phyloP scores from a whole-genome alignment of 2,797 vertebrate genomes.

The Momotus momota region DNA sequence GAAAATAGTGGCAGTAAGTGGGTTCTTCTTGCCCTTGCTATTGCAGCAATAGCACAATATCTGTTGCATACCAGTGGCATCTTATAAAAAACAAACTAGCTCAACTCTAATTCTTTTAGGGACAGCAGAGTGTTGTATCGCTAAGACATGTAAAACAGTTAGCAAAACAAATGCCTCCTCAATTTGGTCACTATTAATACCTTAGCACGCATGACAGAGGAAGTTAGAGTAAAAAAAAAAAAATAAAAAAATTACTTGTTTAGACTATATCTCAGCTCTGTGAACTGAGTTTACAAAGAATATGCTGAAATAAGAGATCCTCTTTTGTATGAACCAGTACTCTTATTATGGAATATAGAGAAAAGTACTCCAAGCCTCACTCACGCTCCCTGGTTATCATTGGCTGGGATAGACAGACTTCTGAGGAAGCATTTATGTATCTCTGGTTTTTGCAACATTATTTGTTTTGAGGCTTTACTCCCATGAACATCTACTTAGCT shows the following conservation, averaged over 20 bases:
- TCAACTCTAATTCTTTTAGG: not conserved
- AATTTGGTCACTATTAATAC: not conserved
- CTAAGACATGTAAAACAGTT: not conserved
- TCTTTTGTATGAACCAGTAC: not conserved
- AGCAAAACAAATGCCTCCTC: not conserved
- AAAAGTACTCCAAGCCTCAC: not conserved
- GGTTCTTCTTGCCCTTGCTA: not conserved
- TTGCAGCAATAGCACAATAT: not conserved
- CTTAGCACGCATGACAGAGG: not conserved
- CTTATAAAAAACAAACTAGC: not conserved
- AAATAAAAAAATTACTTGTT: not conserved
- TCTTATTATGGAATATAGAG: not conserved
- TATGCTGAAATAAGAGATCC: not conserved
- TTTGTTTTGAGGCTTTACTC: not conserved
- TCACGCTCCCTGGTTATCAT: rapidly evolving
- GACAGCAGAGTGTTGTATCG: not conserved
- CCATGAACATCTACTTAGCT: not conserved
- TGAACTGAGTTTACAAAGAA: not conserved
- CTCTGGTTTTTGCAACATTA: rapidly evolving
- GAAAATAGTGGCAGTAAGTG: not conserved
- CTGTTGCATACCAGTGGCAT: not conserved
- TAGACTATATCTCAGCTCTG: not conserved
- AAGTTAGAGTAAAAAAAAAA: not conserved
- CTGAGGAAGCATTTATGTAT: not conserved
- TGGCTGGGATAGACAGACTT: not conserved